Percentiles rank a stretch among this genome's conserved stretches.
Conservation (phyloP, 2,113 vertebrate species). For the Lasiurus borealis region DNA sequence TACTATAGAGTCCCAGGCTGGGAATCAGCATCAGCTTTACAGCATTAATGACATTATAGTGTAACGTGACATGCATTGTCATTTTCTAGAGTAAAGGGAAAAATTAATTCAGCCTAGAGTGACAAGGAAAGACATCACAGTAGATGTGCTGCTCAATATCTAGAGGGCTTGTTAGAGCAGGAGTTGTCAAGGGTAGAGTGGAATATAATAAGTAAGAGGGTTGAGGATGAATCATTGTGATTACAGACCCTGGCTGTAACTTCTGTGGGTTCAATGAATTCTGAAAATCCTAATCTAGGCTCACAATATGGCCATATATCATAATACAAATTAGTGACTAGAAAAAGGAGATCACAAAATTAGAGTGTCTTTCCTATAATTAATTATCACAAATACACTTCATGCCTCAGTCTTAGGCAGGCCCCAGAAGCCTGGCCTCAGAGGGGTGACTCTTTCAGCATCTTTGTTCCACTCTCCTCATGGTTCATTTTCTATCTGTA, state of each 20-base stretch:
- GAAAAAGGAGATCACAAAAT: neutral
- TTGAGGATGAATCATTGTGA: neutral
- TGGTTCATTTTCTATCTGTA: neutral
- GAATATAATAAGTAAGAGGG: slow-evolving; percentile 14
- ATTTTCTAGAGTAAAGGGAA: slow-evolving; percentile 48
- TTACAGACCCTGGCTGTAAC: neutral
- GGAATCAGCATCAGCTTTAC: neutral
- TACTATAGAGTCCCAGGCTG: neutral
- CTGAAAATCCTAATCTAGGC: neutral
- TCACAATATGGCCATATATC: neutral
- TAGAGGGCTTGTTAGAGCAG: neutral
- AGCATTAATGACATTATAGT: neutral
- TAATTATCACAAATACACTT: slow-evolving; percentile 15
- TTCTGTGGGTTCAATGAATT: slow-evolving; percentile 11
- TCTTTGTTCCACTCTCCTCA: neutral
- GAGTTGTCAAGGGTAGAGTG: neutral
- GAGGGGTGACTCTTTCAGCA: neutral
- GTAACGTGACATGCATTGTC: neutral
- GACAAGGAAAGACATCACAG: neutral
- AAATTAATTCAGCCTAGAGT: slow-evolving; percentile 26
- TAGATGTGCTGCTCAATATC: neutral
- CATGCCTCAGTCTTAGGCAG: neutral
- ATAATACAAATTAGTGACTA: slow-evolving; percentile 31
- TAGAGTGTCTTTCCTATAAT: neutral
- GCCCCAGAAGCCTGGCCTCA: neutral